Evolutionary conservation across 2,113 vertebrate genomes (phyloP), one percentile per base, ranked within the genome.

Genomic region (Campylomormyrus numenius): DNA sequence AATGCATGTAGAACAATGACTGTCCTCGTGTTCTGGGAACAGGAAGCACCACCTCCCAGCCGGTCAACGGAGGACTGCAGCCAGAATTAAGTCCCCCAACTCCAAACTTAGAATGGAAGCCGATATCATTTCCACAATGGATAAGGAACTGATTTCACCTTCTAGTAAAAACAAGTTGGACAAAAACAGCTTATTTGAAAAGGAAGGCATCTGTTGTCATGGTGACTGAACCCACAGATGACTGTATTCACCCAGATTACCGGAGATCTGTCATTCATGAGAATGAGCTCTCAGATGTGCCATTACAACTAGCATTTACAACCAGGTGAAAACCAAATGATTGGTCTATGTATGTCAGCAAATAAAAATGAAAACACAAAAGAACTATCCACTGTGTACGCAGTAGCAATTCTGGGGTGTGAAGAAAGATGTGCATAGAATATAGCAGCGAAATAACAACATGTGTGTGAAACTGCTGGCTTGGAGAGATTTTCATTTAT

Each of bases 161-260:
- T 85, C 89, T 80, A 89, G 91, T 90, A 90, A 90, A 91, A 92
- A 91, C 58, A 77, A 90, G 91, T 88, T 85, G 89, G 89, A 90
- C 91, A 90, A 85, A 91, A 93, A 92, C 88, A 88, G 80, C 91
- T 89, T 90, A 91, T 91, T 89, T 35, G 89, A 80, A 88, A 66
- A 90, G 90, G 56, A 89, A 85, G 90, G 91, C 48, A 91, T 89
- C 85, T 86, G 93, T 93, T 92, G 93, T 93, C 93, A 93, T 93
- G 91, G 93, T 91, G 88, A 93, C 91, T 92, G 89, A 91, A 87
- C 91, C 90, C 88, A 88, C 90, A 92, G 91, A 91, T 91, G 91
- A 92, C 91, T 88, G 89, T 56, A 56, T 87, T 93, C 89, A 88
- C 89, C 89, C 91, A 91, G 90, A 90, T 83, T 89, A 85, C 89